Evolutionary conservation across 2,113 vertebrate genomes (phyloP).

Genomic region (Aleadryas rufinucha): DNA sequence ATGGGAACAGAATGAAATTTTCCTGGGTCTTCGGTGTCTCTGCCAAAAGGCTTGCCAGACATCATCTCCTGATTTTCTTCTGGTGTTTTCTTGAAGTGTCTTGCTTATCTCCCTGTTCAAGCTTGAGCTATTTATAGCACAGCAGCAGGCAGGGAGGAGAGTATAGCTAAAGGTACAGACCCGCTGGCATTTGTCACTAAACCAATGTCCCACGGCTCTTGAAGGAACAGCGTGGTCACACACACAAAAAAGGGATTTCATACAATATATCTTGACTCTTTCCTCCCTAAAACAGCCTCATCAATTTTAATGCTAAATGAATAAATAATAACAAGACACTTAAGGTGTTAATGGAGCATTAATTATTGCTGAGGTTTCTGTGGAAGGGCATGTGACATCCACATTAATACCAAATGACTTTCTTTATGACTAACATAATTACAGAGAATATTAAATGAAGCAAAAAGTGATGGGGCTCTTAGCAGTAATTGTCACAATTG

Average conservation of each 20-base stretch:
- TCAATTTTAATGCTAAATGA: slow-evolving; percentile 48
- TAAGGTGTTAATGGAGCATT: slow-evolving; percentile 64
- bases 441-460: slow-evolving; percentile 46
- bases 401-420: neutral
- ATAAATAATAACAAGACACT: slow-evolving; percentile 59
- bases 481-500: slow-evolving; percentile 5
- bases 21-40: neutral
- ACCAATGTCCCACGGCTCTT: neutral
- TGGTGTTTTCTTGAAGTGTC: neutral
- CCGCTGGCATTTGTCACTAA: neutral
- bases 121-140: slow-evolving; percentile 11
- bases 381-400: slow-evolving; percentile 3
- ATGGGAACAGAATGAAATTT: neutral
- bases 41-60: neutral
- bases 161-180: neutral
- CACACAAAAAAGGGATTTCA: neutral
- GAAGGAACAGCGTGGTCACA: neutral
- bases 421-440: slow-evolving; percentile 39
- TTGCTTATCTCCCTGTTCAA: neutral
- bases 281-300: neutral
- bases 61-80: neutral
- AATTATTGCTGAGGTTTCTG: slow-evolving; percentile 54
- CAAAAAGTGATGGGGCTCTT: slow-evolving; percentile 23
- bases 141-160: neutral
- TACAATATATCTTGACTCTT: neutral